Base-by-base conservation (phyloP, 2,797 vertebrate genomes). In the Hydrophis major region DNA sequence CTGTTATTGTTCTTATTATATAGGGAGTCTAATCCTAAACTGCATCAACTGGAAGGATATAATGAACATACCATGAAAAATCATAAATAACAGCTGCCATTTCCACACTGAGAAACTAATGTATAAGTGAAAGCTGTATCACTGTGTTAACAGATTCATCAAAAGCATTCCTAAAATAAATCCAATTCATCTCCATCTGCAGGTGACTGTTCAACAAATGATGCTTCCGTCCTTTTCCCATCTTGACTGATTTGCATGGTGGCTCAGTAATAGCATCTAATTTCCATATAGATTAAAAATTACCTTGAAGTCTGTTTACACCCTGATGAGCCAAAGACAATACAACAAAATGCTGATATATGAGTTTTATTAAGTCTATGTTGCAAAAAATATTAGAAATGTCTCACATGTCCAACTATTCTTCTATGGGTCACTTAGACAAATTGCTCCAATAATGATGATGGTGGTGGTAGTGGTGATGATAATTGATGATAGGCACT, bases 211-310 rank as follows among this genome's bases (percentile, higher is more conserved):
- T 93, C 89, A 89, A 59, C n/a, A 94, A 59, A 93, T 59, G 50
- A 94, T 66, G 6, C 18, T 86, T 94, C 93, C 14, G 95, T 94
- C 90, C 74, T 95, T 96, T 96, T 88, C 96, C 53, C 27, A 91
- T 93, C 89, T 89, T 95, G 93, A 91, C 92, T 95, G 69, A 95
- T 95, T 97, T 95, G 94, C 95, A 94, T 91, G 95, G 95, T 20
- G 93, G 88, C 93, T 95, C 96, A 95, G 95, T 37, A 96, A 90
- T 96, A 97, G 96, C 95, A 95, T 32, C 91, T 96, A 93, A 97
- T 97, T 97, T 97, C 96, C 95, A 97, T 96, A 96, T 93, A 97
- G 95, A 97, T 97, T 97, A 97, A 97, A 96, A 97, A 96, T 97
- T 97, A 97, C 92, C 89, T 97, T 95, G 93, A 97, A 95, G 91